Conservation (phyloP, 2,113 vertebrate species). For the Clinocottus analis region DNA sequence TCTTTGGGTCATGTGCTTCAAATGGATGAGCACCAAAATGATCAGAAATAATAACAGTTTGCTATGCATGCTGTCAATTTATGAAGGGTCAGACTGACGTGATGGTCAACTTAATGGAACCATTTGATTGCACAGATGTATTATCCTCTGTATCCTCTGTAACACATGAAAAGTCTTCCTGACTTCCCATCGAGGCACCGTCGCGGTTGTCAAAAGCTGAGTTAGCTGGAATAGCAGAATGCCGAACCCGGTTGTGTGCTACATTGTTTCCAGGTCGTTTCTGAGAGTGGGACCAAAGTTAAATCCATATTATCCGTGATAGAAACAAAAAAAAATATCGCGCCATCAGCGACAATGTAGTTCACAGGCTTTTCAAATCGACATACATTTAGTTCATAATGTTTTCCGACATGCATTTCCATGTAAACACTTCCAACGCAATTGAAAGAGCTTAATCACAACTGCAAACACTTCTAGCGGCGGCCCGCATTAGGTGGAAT, state of each 20-base stretch:
- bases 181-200: too few species aligned
- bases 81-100: neutral
- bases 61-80: too few species aligned
- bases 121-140: neutral
- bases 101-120: neutral
- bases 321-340: constrained; percentile 21
- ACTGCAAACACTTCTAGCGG: constrained; percentile 35
- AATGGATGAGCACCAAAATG: neutral
- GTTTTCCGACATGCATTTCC: neutral
- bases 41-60: neutral
- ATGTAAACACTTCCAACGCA: constrained; percentile 8
- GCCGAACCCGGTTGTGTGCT: too few species aligned
- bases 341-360: constrained; percentile 1
- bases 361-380: neutral
- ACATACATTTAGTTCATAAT: neutral
- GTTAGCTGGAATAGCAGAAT: too few species aligned
- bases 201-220: constrained; percentile 47
- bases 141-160: too few species aligned
- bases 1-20: neutral
- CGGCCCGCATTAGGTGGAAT: constrained; percentile 39
- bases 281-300: constrained; percentile 10
- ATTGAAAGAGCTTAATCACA: constrained; percentile 34
- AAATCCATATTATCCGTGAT: constrained; percentile 25
- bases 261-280: constrained; percentile 31
- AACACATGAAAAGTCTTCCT: neutral